phyloP scores from a whole-genome alignment of 2,888 invertebrate genomes.

The Gerris lacustris region DNA sequence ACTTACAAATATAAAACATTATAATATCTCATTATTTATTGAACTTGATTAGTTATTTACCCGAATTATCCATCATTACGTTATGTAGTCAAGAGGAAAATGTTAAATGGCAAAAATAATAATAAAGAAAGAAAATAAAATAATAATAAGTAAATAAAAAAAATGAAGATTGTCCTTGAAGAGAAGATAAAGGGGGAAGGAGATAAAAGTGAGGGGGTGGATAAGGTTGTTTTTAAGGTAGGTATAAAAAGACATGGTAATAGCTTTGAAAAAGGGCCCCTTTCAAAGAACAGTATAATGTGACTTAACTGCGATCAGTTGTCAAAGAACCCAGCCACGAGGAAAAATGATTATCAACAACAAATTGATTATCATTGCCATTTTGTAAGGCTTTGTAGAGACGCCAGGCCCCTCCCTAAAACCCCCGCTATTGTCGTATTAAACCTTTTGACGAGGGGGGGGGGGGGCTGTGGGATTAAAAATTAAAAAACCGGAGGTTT shows the following conservation, averaged over 20 bases:
- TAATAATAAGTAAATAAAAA: neutral
- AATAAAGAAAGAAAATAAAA: too few species aligned
- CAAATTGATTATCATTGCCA: conserved; percentile 27
- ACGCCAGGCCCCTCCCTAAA: conserved; percentile 11
- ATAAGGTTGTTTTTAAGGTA: conserved; percentile 2
- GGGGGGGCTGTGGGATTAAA: conserved; percentile 18
- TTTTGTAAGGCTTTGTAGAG: conserved; percentile 25
- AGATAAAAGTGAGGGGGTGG: conserved; percentile 5
- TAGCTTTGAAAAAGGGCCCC: conserved; percentile 21
- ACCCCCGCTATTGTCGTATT: conserved; percentile 24
- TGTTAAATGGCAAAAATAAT: too few species aligned
- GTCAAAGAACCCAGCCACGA: conserved; percentile 24
- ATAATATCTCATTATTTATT: too few species aligned
- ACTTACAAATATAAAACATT: too few species aligned
- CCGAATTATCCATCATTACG: too few species aligned
- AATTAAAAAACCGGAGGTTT: conserved; percentile 19
- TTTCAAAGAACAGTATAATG: conserved; percentile 25
- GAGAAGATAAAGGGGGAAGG: conserved; percentile 13
- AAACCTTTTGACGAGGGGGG: conserved; percentile 20
- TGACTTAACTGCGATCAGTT: conserved; percentile 27
- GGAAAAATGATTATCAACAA: conserved; percentile 28
- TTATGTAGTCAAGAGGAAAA: too few species aligned
- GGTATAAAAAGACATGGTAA: conserved; percentile 25
- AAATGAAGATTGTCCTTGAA: conserved; percentile 4
- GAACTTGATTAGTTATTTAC: too few species aligned